Conservation (phyloP, 2,113 vertebrate species). For the Barnardius zonarius region DNA sequence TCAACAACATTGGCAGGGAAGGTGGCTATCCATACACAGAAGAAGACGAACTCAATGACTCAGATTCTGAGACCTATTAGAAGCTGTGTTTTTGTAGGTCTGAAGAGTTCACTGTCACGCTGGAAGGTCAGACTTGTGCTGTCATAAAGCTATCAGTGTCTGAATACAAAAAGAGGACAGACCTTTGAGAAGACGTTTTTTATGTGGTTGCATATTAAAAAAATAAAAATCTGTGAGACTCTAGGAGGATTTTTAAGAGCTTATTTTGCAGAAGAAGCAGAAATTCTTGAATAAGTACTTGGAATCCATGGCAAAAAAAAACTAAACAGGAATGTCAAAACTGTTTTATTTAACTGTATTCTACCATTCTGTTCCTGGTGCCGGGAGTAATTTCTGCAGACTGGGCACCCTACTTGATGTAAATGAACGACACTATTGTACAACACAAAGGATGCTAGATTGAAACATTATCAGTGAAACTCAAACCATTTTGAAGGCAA, state of each 20-base stretch:
- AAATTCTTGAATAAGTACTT: constrained; percentile 70
- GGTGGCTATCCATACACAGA: constrained; percentile 86
- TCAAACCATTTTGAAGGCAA: constrained; percentile 78
- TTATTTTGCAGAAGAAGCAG: constrained; percentile 75
- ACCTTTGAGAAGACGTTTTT: constrained; percentile 59
- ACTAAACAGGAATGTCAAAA: constrained; percentile 48
- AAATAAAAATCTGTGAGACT: constrained; percentile 46
- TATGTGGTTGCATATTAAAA: constrained; percentile 28
- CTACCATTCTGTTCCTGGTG: constrained; percentile 70
- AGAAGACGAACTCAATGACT: constrained; percentile 96
- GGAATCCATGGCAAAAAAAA: constrained; percentile 58
- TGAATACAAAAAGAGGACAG: constrained; percentile 23
- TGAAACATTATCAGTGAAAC: constrained; percentile 69
- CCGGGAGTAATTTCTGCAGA: constrained; percentile 68
- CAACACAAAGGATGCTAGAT: constrained; percentile 67
- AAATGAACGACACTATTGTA: constrained; percentile 63
- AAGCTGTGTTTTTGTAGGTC: constrained; percentile 10
- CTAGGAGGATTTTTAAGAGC: constrained; percentile 71
- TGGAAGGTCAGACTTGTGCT: constrained; percentile 59
- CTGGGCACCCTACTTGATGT: constrained; percentile 64
- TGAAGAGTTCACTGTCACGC: not conserved
- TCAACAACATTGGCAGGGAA: constrained; percentile 92
- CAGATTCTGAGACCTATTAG: constrained; percentile 98
- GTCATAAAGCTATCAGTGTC: constrained; percentile 2
- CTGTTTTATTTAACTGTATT: constrained; percentile 71